phyloP scores from a whole-genome alignment of 64 coral and sea anemone species.

The Trachythela sp. region DNA sequence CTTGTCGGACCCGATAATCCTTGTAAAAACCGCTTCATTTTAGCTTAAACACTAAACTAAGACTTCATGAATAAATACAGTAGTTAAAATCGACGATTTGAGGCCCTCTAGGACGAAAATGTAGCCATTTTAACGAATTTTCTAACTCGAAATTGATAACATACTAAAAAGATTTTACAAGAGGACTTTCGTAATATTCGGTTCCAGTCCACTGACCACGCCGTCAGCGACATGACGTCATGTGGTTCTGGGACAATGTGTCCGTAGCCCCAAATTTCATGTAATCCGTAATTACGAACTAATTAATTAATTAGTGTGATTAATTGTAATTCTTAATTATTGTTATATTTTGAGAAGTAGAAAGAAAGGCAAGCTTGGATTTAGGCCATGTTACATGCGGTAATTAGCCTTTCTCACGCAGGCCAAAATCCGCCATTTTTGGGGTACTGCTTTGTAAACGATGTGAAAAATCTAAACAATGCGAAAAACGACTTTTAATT shows the following conservation, averaged over 20 bases:
- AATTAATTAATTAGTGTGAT: no score
- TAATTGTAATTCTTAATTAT: no score
- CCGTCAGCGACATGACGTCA: not conserved
- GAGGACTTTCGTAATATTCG: not conserved
- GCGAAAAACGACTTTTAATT: no score
- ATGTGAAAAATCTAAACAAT: no score
- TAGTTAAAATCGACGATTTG: not conserved
- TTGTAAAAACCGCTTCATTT: conserved; percentile 12
- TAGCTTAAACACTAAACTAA: not conserved
- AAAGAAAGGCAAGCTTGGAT: no score
- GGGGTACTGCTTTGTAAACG: no score
- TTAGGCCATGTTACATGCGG: no score
- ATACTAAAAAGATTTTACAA: not conserved
- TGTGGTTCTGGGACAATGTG: not conserved
- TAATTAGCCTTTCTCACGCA: no score
- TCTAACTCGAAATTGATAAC: not conserved
- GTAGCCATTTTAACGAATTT: not conserved
- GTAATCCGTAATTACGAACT: no score
- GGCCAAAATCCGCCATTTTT: no score
- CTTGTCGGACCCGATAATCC: not conserved
- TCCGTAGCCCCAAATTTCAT: no score
- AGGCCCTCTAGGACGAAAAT: not conserved
- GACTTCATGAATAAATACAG: not conserved
- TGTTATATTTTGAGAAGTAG: no score
- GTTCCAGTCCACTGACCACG: not conserved